Base-by-base conservation (phyloP, 2,888 invertebrate species). In the Tupiocoris notatus region DNA sequence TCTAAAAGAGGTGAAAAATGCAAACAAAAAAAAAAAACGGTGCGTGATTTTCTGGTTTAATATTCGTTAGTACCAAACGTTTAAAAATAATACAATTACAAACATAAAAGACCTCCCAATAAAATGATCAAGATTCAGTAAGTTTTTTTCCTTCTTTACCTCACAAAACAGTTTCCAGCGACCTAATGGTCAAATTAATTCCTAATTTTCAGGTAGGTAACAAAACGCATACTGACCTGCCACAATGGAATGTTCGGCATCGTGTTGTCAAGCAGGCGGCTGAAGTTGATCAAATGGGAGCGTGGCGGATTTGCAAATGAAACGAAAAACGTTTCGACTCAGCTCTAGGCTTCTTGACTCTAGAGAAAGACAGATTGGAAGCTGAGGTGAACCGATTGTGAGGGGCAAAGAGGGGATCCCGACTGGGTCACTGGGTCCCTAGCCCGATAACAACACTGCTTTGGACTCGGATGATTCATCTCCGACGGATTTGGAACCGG, bases 171-270 rank as follows among this genome's bases (percentile, higher is more conserved):
- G n/a, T n/a, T n/a, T n/a, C n/a, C n/a, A n/a, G n/a, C n/a, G n/a
- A n/a, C n/a, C n/a, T n/a, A n/a, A n/a, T n/a, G n/a, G n/a, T n/a
- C n/a, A n/a, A n/a, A n/a, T n/a, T n/a, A n/a, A n/a, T n/a, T n/a
- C n/a, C n/a, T 39, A 39, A 39, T 39, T 39, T 39, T 39, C 59
- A 59, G 16, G 20, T 59, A 59, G n/a, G n/a, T n/a, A 39, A 39
- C 39, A n/a, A n/a, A n/a, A n/a, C n/a, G n/a, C n/a, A n/a, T n/a
- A 39, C 67, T 73, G 25, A 73, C 73, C 62, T 73, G 73, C 73
- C 73, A 73, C 20, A 73, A n/a, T 17, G 73, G 73, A 25, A 61
- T 54, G 39, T 65, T 65, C 20, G 73, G 57, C 73, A 73, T 73
- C 22, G 24, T 73, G n/a, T 63, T 63, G 22, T 63, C 22, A 39